A percentile compares a stretch with the other conserved stretches of the same genome.
phyloP scores from a whole-genome alignment of 2,113 vertebrate species.

The Otolemur garnettii region DNA sequence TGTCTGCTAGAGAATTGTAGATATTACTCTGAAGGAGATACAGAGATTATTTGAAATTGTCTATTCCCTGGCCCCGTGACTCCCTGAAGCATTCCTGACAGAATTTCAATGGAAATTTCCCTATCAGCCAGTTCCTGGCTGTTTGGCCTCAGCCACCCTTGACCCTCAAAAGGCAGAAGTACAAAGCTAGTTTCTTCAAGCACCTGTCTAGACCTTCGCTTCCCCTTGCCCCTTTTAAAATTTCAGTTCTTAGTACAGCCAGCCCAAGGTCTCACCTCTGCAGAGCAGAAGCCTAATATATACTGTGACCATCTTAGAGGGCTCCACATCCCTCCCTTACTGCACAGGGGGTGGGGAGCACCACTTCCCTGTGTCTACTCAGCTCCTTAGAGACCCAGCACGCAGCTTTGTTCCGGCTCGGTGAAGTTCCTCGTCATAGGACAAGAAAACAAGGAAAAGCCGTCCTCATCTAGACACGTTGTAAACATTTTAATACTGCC shows the following conservation, averaged over 20 bases:
- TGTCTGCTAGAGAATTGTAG: not conserved
- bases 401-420: not conserved
- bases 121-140: not conserved
- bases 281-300: not conserved
- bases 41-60: not conserved
- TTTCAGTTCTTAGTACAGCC: not conserved
- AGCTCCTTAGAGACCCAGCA: not conserved
- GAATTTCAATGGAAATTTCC: not conserved
- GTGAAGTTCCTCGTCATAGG: not conserved
- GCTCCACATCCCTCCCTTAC: not conserved
- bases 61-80: not conserved
- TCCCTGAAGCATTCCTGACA: not conserved
- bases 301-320: too few species aligned
- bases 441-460: not conserved
- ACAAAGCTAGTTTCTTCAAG: not conserved
- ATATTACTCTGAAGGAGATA: not conserved
- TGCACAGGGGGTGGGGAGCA: not conserved
- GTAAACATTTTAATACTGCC: not conserved
- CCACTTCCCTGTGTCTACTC: not conserved
- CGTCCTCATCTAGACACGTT: not conserved
- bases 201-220: not conserved
- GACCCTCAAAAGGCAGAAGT: not conserved
- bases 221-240: accelerated
- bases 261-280: not conserved
- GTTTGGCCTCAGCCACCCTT: not conserved